Percentiles rank a stretch among this genome's conserved stretches.
Evolutionary conservation across 2,888 invertebrate species (phyloP).

Genomic region (Caenorhabditis parvicauda): DNA sequence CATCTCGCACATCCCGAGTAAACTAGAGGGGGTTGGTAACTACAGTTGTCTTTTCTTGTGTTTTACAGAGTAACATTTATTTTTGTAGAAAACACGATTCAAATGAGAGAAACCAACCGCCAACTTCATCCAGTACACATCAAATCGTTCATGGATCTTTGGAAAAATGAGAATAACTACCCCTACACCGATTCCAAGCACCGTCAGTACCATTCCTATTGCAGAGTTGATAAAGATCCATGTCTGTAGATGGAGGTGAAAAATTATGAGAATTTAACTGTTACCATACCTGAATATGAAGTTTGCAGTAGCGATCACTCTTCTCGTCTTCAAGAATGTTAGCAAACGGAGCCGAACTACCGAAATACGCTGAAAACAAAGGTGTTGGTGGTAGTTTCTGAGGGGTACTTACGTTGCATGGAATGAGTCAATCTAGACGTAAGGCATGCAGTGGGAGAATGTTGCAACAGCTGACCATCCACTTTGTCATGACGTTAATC

Average conservation of each 20-base stretch:
- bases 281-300: constrained; percentile 23
- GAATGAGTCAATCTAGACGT: too few relatives aligned
- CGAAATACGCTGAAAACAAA: too few relatives aligned
- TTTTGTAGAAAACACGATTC: neutral
- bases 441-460: too few relatives aligned
- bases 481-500: too few relatives aligned
- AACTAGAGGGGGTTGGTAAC: too few relatives aligned
- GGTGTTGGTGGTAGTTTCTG: too few relatives aligned
- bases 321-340: constrained; percentile 15
- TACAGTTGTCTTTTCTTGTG: too few relatives aligned
- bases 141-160: constrained; percentile 34
- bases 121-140: constrained; percentile 29
- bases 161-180: constrained; percentile 21
- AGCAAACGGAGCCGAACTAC: constrained; percentile 9
- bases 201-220: constrained; percentile 18
- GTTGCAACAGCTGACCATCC: too few relatives aligned
- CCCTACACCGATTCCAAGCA: constrained; percentile 31
- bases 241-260: constrained; percentile 18
- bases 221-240: constrained; percentile 33
- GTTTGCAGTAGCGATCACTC: constrained; percentile 18
- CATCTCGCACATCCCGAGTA: too few relatives aligned
- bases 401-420: too few relatives aligned
- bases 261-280: neutral
- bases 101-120: constrained; percentile 15
- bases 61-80: neutral